Evolutionary conservation across 2,113 vertebrate species (phyloP), one percentile per base, ranked within the genome.

Genomic region (Mesitornis unicolor): DNA sequence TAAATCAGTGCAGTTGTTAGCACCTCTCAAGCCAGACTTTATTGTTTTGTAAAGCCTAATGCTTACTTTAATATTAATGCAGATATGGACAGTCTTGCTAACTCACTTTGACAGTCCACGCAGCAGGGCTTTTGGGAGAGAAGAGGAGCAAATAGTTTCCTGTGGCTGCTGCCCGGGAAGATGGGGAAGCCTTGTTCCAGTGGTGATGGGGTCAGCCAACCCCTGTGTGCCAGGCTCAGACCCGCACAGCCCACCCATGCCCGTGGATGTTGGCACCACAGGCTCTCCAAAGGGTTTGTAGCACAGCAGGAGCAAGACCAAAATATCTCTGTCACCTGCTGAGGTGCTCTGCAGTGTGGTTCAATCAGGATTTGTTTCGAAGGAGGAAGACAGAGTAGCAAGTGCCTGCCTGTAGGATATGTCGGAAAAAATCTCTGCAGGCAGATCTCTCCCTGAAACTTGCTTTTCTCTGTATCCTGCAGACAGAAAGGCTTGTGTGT

Each of bases 31-130:
- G 35, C 25, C 68, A 90, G 45, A 91, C 47, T 93, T 97, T 82
- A 94, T 93, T 96, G 47, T 96, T 97, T 92, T 84, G 29, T 57
- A 70, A 90, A 89, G 47, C 42, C 84, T 91, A 93, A 88, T 75
- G 14, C 36, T 95, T 93, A 79, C 89, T 96, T 94, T 78, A 94
- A 10, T 94, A 96, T 87, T 95, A 92, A 84, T 54, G 33, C 42
- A 73, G 51, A 15, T 63, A 86, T 0, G 4, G 63, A 63, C 47
- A 91, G 68, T 10, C 77, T 59, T 60, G 48, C 47, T 94, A 90
- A 36, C 65, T 75, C n/a, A 10, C 40, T 84, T 85, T 95, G 94
- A 88, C 67, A 85, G 60, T 21, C 71, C 42, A 40, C 3, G 33
- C 29, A 51, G 43, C 5, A 17, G 3, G 18, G 21, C 10, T 77